Evolutionary conservation across 2,888 invertebrate genomes (phyloP).

Genomic region (Bursaphelenchus okinawaensis): DNA sequence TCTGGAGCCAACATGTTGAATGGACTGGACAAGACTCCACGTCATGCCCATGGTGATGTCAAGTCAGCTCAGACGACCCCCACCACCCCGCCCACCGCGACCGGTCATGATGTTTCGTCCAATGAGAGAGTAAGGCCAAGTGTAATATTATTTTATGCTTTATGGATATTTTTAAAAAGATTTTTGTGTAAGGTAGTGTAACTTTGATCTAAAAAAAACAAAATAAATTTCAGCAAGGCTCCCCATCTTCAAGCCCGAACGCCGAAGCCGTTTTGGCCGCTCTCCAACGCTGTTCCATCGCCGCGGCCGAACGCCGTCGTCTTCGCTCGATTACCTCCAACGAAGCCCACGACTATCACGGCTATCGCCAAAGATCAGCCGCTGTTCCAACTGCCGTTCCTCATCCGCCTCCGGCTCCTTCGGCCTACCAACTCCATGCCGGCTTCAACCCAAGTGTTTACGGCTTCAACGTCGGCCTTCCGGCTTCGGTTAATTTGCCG

Average conservation of each 20-base stretch:
- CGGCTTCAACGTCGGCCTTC: neutral
- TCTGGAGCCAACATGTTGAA: neutral
- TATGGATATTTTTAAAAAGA: too few species aligned
- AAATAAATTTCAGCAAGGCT: neutral
- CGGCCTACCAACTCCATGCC: neutral
- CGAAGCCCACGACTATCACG: neutral
- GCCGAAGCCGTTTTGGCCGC: neutral
- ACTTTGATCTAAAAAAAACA: neutral
- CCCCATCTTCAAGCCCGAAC: neutral
- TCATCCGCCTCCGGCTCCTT: too few species aligned
- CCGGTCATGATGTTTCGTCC: neutral
- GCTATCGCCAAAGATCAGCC: neutral
- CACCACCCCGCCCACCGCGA: neutral
- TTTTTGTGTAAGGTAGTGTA: too few species aligned
- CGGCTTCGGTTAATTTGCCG: neutral
- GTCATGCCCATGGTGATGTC: neutral
- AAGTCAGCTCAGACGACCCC: neutral
- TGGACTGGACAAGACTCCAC: neutral
- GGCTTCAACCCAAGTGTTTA: neutral
- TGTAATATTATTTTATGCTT: too few species aligned
- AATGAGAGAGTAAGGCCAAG: neutral
- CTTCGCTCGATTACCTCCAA: neutral
- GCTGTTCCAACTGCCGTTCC: neutral
- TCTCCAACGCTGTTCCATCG: neutral
- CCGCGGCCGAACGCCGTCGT: slow-evolving; percentile 1